Percentiles rank a stretch among this genome's conserved stretches.
phyloP scores from a whole-genome alignment of 2,113 vertebrate species.

The Saguinus midas region DNA sequence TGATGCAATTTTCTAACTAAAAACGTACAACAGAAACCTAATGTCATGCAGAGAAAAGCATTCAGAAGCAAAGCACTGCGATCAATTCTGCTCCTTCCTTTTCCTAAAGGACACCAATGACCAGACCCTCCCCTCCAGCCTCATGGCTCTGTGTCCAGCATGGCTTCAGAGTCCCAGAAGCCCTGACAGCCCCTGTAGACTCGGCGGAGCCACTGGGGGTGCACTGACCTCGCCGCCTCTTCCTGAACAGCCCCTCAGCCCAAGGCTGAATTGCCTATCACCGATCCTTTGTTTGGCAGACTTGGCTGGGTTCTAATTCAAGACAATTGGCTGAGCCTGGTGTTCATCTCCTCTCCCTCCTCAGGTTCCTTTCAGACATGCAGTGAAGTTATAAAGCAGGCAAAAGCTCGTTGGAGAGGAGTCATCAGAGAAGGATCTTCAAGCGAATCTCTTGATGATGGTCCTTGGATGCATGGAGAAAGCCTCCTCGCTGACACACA shows the following conservation, averaged over 20 bases:
- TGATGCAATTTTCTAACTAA: not conserved
- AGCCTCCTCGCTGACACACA: not conserved
- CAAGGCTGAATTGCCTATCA: not conserved
- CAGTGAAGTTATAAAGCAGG: not conserved
- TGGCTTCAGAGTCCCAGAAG: too few relatives aligned
- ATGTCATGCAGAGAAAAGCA: too few relatives aligned
- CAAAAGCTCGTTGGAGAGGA: not conserved
- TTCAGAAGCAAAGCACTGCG: not conserved
- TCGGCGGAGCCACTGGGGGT: too few relatives aligned
- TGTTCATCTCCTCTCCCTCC: not conserved
- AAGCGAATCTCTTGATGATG: not conserved
- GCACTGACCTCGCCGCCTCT: not conserved
- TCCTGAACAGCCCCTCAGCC: too few relatives aligned
- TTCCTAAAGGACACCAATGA: too few relatives aligned
- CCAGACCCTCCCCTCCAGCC: not conserved
- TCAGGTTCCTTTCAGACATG: not conserved
- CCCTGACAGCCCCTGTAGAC: too few relatives aligned
- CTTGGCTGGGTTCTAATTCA: not conserved
- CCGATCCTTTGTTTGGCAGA: too few relatives aligned
- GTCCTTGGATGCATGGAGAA: not conserved
- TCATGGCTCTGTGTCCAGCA: too few relatives aligned
- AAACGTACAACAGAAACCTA: not conserved
- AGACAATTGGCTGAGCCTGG: not conserved
- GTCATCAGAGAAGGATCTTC: not conserved
- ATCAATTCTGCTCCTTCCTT: not conserved